phyloP scores from a whole-genome alignment of 2,888 invertebrate genomes.

The Epistrophe grossulariae region DNA sequence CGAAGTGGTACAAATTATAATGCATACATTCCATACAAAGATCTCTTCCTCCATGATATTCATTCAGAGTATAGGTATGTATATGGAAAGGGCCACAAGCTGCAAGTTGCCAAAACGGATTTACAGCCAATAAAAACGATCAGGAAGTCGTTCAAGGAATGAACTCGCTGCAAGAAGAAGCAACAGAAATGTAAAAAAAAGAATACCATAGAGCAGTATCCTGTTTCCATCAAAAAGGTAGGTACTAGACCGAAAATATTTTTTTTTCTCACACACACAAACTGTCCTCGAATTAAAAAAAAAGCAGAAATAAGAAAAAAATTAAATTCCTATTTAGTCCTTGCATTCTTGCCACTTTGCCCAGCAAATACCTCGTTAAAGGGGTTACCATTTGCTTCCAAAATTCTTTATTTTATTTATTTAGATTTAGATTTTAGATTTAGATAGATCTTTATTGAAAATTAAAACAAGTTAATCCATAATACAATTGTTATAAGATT shows the following conservation, averaged over 20 bases:
- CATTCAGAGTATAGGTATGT: background rate
- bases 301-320: constrained; percentile 29
- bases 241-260: constrained; percentile 68
- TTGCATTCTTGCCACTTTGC: constrained; percentile 30
- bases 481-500: no score
- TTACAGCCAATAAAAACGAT: constrained; percentile 75
- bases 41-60: constrained; percentile 52
- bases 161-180: constrained; percentile 57
- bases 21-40: constrained; percentile 45
- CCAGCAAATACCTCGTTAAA: constrained; percentile 33
- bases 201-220: constrained; percentile 53
- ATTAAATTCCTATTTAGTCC: constrained; percentile 64
- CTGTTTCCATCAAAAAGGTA: constrained; percentile 70
- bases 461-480: no score
- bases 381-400: background rate
- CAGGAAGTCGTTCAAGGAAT: constrained; percentile 72
- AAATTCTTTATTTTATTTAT: no score
- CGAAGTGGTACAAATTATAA: constrained; percentile 68
- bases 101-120: constrained; percentile 74
- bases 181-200: constrained; percentile 59
- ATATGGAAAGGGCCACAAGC: constrained; percentile 56
- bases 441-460: no score
- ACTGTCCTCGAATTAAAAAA: constrained; percentile 45
- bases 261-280: constrained; percentile 39
- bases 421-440: no score